A percentile compares a stretch with the other conserved stretches of the same genome.
Evolutionary conservation across 2,888 invertebrate genomes (phyloP).

Genomic region (Campoplex nolae): DNA sequence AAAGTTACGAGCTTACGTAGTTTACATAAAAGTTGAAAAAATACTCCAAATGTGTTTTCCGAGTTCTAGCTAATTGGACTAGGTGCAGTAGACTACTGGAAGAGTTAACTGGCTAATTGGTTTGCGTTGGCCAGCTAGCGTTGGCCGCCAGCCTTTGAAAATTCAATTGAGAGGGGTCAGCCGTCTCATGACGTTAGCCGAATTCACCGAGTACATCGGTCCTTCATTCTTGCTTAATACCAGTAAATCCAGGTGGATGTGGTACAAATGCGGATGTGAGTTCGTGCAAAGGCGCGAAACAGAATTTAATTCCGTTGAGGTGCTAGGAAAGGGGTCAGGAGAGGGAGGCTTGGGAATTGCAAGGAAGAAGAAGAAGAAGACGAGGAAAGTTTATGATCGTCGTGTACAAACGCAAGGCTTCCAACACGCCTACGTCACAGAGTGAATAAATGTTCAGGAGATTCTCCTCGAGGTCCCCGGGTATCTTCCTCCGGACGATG

Average conservation of each 20-base stretch:
- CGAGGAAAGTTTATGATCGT: constrained; percentile 62
- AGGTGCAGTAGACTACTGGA: background rate
- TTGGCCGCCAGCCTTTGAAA: background rate
- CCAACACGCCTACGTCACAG: constrained; percentile 65
- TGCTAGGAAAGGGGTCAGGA: constrained; percentile 1
- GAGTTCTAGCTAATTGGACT: background rate
- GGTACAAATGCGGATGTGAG: constrained; percentile 59
- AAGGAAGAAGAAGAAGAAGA: constrained; percentile 58
- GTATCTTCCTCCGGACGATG: constrained; percentile 27
- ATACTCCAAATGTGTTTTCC: no score
- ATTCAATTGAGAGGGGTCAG: background rate
- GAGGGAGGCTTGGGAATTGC: background rate
- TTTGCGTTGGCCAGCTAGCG: background rate
- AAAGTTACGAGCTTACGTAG: no score
- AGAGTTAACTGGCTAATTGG: background rate
- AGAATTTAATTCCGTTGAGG: constrained; percentile 34
- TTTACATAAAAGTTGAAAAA: no score
- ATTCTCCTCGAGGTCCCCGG: constrained; percentile 31
- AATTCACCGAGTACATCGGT: constrained; percentile 24
- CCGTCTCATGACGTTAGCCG: constrained; percentile 31
- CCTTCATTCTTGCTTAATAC: constrained; percentile 20
- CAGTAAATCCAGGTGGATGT: constrained; percentile 44
- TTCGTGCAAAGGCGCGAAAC: constrained; percentile 52
- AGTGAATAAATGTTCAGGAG: constrained; percentile 63
- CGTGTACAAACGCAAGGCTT: constrained; percentile 61